Evolutionary conservation across 2,113 vertebrate genomes (phyloP).

Genomic region (Apodemus speciosus): DNA sequence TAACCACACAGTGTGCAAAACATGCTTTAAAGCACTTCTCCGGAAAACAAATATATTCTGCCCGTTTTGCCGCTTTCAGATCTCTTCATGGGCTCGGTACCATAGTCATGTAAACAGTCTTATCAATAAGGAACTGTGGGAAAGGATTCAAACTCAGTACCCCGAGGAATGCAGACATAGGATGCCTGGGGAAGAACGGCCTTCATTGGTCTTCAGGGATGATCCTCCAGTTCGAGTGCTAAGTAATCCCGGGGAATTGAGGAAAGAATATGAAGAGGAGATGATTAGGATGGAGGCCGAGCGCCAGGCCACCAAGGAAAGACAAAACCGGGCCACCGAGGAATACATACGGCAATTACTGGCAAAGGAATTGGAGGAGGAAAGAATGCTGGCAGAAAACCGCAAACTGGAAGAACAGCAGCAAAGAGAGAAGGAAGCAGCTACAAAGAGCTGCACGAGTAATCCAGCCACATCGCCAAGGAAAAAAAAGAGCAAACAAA

Average conservation of each 20-base stretch:
- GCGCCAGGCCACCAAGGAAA: background rate
- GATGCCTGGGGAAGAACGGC: slow-evolving; percentile 79
- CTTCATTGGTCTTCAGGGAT: slow-evolving; percentile 39
- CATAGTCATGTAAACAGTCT: slow-evolving; percentile 87
- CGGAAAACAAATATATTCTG: slow-evolving; percentile 91
- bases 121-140: slow-evolving; percentile 90
- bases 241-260: slow-evolving; percentile 86
- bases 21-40: slow-evolving; percentile 92
- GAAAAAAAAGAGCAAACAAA: background rate
- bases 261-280: slow-evolving; percentile 87
- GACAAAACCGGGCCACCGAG: background rate
- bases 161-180: slow-evolving; percentile 86
- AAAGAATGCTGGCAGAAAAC: background rate
- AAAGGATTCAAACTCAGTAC: slow-evolving; percentile 87
- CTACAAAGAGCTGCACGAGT: too few species aligned
- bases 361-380: background rate
- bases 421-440: background rate
- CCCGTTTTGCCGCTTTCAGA: slow-evolving; percentile 91
- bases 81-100: slow-evolving; percentile 90
- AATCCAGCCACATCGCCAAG: background rate
- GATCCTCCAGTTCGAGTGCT: slow-evolving; percentile 70
- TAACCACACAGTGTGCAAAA: slow-evolving; percentile 91
- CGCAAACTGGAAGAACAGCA: background rate
- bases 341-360: background rate
- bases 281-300: slow-evolving; percentile 77